Evolutionary conservation across 2,888 invertebrate species (phyloP), one percentile per base, ranked within the genome.

Genomic region (Carabus problematicus): DNA sequence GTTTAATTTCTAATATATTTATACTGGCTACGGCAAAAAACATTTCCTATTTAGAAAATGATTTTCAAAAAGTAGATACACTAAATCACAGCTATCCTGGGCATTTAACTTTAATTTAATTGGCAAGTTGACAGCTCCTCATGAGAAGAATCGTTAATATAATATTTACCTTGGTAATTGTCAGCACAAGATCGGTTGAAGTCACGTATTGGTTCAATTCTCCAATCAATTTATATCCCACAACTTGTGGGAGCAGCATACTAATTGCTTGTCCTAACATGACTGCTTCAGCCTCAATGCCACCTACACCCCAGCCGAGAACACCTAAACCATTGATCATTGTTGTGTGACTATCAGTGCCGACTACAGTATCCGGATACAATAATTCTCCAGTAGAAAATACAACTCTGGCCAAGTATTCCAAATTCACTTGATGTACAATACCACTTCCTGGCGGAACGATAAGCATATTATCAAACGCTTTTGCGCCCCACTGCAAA

Each of bases 401-500:
- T 42, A 98, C 97, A 11, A 98, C 96, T 69, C 94, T 84, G 0
- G 94, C 94, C 59, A 98, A 81, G 79, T 97, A 97, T 80, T 98
- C 98, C 78, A 99, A 84, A 82, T 99, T 99, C 0, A 99, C 97
- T 86, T 99, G 98, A 82, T 98, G 98, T 0, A 98, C 96, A 72
- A 99, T 99, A 4, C 98, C 98, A 59, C 96, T 97, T 0, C 98
- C 98, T 0, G 98, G 98, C 0, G 98, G 98, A 0, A 99, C 97
- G 64, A 98, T 98, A 75, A 96, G 81, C 94, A 98, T 96, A 79
- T 98, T 98, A 79, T 93, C 86, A 75, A 99, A 94, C 0, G 97
- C 94, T 76, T 92, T 92, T 0, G 98, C 96, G 19, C 98, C 98
- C 98, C 98, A 98, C 93, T 95, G 83, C 47, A 72, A 69, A 54